phyloP scores from a whole-genome alignment of 2,797 vertebrate genomes.

The Champsocephalus gunnari region DNA sequence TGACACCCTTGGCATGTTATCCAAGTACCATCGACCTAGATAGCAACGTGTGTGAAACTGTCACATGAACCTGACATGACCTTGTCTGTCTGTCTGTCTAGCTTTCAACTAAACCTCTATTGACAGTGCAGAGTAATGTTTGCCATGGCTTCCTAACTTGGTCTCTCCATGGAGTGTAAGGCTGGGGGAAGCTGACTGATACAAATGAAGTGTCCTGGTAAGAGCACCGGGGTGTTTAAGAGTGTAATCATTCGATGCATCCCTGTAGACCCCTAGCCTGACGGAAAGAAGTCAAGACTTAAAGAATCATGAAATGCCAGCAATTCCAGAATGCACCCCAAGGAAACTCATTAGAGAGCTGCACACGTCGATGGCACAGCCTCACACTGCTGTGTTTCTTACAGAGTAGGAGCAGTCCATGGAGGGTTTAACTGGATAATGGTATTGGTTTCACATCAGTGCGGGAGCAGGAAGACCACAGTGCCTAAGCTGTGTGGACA shows the following conservation, averaged over 20 bases:
- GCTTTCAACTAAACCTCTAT: background rate
- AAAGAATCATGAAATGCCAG: conserved; percentile 76
- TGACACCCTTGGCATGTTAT: no score
- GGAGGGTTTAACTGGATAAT: conserved; percentile 81
- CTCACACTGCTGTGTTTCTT: conserved; percentile 67
- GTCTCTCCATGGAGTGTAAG: conserved; percentile 5
- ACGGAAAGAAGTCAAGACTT: conserved; percentile 56
- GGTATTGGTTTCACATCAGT: conserved; percentile 86
- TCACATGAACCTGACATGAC: no score
- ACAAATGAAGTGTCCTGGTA: conserved; percentile 71
- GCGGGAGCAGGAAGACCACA: conserved; percentile 71
- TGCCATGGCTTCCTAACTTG: conserved; percentile 8
- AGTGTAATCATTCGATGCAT: conserved; percentile 77
- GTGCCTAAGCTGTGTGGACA: conserved; percentile 72
- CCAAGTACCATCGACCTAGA: background rate
- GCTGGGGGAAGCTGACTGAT: conserved; percentile 28
- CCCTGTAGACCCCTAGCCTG: conserved; percentile 61
- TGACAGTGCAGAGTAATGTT: background rate
- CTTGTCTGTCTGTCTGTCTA: background rate
- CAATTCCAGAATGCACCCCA: conserved; percentile 64
- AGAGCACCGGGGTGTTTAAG: conserved; percentile 71
- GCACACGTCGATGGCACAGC: conserved; percentile 70
- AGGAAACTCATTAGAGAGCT: conserved; percentile 81
- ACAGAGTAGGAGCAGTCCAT: conserved; percentile 59
- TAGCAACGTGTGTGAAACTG: background rate